Base-by-base conservation (phyloP, 2,113 vertebrate species). In the Crocuta crocuta region DNA sequence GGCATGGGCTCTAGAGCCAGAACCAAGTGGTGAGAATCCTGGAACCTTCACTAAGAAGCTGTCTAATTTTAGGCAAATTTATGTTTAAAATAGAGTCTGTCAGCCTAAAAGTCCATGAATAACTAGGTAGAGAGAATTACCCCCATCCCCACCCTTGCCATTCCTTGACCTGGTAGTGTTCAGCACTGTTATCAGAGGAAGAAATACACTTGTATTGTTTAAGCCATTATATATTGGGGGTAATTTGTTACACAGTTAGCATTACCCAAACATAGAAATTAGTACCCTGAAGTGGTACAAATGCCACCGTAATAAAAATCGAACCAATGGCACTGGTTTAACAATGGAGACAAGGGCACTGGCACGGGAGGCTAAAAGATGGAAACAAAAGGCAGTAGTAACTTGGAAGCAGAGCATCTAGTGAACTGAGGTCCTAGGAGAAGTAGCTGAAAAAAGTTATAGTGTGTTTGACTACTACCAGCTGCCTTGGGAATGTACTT, bases 211-310 rank as follows among this genome's bases (percentile, higher is more conserved):
- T 79, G 16, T 86, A 81, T 91, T 96, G 7, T 83, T 82, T 93
- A 91, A 92, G 39, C 26, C 70, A 84, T 50, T 73, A 84, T 79
- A 91, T 15, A 86, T 83, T 53, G 68, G 13, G 9, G 17, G 70
- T 33, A 88, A 78, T 76, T 65, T 88, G 35, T 80, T 79, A 73
- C 23, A 93, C 17, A 79, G 24, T 33, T 61, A 81, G n/a, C 83
- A 84, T 94, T 89, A 95, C n/a, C 66, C 23, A 91, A 65, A 89
- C 63, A 88, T 2, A 95, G 53, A 92, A 95, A 91, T 73, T 33
- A 79, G 39, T 86, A 35, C 31, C 31, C 48, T 97, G 39, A 96
- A 53, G 13, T 97, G n/a, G 48, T 63, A 79, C 66, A 88, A 68
- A 91, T 48, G 50, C 74, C 70, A 28, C 53, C 71, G 1, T 92